Evolutionary conservation across 2,888 invertebrate species (phyloP).

Genomic region (Scaeva pyrastri): DNA sequence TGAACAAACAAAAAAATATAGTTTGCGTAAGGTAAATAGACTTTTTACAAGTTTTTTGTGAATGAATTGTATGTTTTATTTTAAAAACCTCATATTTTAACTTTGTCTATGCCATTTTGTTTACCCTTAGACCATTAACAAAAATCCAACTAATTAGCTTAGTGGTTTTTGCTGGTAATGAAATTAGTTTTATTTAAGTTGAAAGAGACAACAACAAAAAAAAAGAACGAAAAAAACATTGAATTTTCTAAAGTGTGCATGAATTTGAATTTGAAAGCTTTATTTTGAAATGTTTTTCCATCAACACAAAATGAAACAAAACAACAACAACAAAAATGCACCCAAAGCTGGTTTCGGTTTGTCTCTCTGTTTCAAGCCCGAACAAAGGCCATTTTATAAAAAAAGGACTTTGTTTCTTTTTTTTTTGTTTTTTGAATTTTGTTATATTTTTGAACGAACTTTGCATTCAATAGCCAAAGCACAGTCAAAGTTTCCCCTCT

Average conservation of each 20-base stretch:
- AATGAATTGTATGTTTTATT: background rate
- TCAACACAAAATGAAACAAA: constrained; percentile 17
- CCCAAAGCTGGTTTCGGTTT: constrained; percentile 9
- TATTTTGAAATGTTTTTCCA: constrained; percentile 1
- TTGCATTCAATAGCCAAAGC: constrained; percentile 46
- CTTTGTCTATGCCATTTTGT: background rate
- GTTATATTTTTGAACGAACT: constrained; percentile 45
- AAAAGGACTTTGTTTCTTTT: background rate
- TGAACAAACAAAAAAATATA: too few relatives aligned
- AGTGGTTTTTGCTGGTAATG: constrained; percentile 18
- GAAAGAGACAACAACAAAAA: too few relatives aligned
- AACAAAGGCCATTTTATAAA: constrained; percentile 10
- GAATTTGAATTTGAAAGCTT: constrained; percentile 16
- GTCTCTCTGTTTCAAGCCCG: background rate
- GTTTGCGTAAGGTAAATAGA: too few relatives aligned
- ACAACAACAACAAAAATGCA: too few relatives aligned
- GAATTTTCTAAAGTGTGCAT: background rate
- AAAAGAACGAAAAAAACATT: too few relatives aligned
- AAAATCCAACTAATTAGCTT: constrained; percentile 20
- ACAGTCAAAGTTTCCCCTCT: constrained; percentile 58
- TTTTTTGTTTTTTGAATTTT: too few relatives aligned
- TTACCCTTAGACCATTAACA: constrained; percentile 8
- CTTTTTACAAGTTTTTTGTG: too few relatives aligned
- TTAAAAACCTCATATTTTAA: background rate
- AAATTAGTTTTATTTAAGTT: constrained; percentile 27